A percentile compares a stretch with the other conserved stretches of the same genome.
These are phyloP conservation scores for Glyptemys insculpta DNA, from an alignment of 2,797 vertebrate genomes.

Conservation along the genomic window DNA sequence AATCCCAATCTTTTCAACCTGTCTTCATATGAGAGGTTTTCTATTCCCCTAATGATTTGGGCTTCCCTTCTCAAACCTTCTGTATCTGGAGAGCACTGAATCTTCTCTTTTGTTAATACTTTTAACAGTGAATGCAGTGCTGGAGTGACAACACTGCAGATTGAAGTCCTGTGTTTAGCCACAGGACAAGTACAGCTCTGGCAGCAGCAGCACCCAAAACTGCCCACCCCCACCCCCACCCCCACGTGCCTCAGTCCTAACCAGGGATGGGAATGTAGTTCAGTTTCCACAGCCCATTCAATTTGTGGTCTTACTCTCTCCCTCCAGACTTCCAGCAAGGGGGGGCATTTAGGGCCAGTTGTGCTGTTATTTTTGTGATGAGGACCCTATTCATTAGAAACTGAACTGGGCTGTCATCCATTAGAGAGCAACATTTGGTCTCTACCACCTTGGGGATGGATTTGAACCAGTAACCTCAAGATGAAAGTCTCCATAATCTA, in stretches of 20 bases:
- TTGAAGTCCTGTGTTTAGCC: background rate
- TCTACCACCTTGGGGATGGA: background rate
- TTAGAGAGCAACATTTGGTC: background rate
- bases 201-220: background rate
- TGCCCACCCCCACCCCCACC: background rate
- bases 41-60: background rate
- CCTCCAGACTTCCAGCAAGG: background rate
- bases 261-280: background rate
- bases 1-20: background rate
- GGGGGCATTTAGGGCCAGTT: background rate
- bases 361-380: background rate
- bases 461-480: background rate
- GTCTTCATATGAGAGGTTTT: background rate
- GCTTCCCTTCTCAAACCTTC: background rate
- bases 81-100: background rate
- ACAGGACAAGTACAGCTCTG: background rate
- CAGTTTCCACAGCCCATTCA: background rate
- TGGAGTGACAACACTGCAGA: background rate
- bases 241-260: background rate
- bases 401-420: background rate
- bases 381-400: background rate
- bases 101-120: slow-evolving; percentile 35
- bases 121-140: background rate
- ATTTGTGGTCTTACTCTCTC: background rate
- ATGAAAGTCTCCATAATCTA: background rate